Evolutionary conservation across 2,113 vertebrate genomes (phyloP).

Genomic region (Megalops atlanticus): DNA sequence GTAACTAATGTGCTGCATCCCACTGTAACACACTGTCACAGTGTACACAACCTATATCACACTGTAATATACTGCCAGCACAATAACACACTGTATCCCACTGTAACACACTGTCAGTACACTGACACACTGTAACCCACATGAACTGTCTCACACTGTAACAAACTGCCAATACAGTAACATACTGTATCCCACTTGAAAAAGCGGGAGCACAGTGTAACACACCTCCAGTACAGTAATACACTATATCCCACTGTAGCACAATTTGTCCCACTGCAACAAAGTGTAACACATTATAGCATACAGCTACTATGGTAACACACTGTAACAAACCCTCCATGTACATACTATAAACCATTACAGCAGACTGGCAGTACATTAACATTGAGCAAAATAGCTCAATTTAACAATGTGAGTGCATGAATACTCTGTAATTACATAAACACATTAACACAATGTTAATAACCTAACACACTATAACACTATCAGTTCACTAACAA

Average conservation of each 20-base stretch:
- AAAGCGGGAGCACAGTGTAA: background rate
- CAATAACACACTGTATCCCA: background rate
- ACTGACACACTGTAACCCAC: background rate
- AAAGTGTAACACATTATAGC: background rate
- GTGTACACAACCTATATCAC: background rate
- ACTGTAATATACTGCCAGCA: background rate
- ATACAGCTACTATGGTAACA: background rate
- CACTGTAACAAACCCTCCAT: background rate
- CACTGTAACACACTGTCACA: too few relatives aligned
- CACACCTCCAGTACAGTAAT: background rate
- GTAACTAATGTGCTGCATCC: background rate
- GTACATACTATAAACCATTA: too few relatives aligned
- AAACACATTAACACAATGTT: too few relatives aligned
- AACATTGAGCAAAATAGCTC: too few relatives aligned
- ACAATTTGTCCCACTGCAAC: background rate
- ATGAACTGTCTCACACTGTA: background rate
- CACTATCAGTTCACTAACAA: background rate
- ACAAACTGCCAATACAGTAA: background rate
- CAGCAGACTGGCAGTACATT: too few relatives aligned
- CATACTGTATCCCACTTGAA: background rate
- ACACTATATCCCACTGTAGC: background rate
- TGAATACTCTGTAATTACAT: too few relatives aligned
- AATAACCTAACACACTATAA: too few relatives aligned
- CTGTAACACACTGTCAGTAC: background rate
- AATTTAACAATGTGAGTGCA: too few relatives aligned